phyloP scores from a whole-genome alignment of 2,888 invertebrate species.

The Morpho deidamia region DNA sequence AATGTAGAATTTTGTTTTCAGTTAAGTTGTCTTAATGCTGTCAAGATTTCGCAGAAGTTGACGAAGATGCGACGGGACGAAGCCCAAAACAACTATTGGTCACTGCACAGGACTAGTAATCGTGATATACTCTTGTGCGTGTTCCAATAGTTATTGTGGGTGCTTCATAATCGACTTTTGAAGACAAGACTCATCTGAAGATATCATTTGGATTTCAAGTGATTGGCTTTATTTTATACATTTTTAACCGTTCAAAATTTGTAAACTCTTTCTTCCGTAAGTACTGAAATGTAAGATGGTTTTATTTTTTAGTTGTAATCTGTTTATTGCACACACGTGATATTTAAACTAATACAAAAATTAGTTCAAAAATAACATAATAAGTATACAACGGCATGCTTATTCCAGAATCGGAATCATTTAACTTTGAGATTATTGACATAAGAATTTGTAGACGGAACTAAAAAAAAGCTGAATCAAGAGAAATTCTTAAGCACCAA shows the following conservation, averaged over 20 bases:
- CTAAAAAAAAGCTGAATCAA: too few relatives aligned
- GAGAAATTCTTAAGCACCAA: too few relatives aligned
- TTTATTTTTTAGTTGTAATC: too few relatives aligned
- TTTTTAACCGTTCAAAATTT: slow-evolving; percentile 16
- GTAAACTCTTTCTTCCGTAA: slow-evolving; percentile 12
- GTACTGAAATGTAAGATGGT: slow-evolving; percentile 5
- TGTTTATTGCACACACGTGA: too few relatives aligned
- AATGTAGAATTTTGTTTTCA: slow-evolving; percentile 24
- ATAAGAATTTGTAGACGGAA: too few relatives aligned
- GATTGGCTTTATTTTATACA: slow-evolving; percentile 16
- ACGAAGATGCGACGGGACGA: slow-evolving; percentile 40
- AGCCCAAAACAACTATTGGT: slow-evolving; percentile 97
- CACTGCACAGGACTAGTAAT: slow-evolving; percentile 96
- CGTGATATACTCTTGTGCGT: slow-evolving; percentile 96
- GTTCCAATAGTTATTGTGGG: slow-evolving; percentile 99
- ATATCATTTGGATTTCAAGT: slow-evolving; percentile 11
- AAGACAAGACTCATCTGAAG: slow-evolving; percentile 1
- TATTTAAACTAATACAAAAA: too few relatives aligned
- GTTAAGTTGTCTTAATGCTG: slow-evolving; percentile 12
- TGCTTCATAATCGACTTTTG: slow-evolving; percentile 69
- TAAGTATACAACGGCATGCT: too few relatives aligned
- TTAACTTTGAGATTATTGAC: too few relatives aligned
- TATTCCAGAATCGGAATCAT: too few relatives aligned
- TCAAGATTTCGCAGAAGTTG: slow-evolving; percentile 8
- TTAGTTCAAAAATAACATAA: too few relatives aligned